Evolutionary conservation across 2,113 vertebrate species (phyloP).

Genomic region (Nesoenas mayeri): DNA sequence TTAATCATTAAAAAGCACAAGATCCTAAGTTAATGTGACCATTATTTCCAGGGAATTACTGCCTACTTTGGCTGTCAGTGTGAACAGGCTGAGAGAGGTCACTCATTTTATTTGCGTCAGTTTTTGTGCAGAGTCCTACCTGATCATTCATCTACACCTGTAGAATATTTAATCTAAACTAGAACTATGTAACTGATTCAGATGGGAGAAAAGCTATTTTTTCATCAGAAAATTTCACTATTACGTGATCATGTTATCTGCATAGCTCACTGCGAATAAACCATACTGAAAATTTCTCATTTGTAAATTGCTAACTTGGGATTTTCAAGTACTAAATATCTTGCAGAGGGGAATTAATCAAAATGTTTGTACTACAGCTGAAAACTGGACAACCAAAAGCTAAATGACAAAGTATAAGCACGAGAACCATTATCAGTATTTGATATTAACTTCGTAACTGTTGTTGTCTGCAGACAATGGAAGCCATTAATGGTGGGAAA

Average conservation of each 20-base stretch:
- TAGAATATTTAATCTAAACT: background rate
- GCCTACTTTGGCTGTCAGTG: background rate
- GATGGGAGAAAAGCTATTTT: background rate
- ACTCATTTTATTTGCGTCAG: background rate
- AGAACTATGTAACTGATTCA: background rate
- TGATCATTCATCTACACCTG: background rate
- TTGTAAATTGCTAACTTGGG: background rate
- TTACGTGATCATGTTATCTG: background rate
- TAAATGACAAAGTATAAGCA: background rate
- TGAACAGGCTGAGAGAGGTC: rapidly evolving
- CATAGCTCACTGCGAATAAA: background rate
- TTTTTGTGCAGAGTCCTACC: background rate
- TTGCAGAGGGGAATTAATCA: background rate
- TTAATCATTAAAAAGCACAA: background rate
- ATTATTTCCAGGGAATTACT: background rate
- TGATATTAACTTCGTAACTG: background rate
- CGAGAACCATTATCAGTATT: background rate
- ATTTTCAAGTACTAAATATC: background rate
- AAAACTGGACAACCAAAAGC: background rate
- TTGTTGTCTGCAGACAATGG: slow-evolving; percentile 81
- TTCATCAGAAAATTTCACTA: background rate
- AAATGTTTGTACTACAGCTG: background rate
- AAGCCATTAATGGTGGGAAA: slow-evolving; percentile 85
- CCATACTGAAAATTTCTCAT: background rate
- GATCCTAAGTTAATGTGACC: background rate